A percentile compares a stretch with the other conserved stretches of the same genome.
These are phyloP conservation scores for Sarcophilus harrisii DNA, from an alignment of 2,797 vertebrate species.

Conservation along the genomic window DNA sequence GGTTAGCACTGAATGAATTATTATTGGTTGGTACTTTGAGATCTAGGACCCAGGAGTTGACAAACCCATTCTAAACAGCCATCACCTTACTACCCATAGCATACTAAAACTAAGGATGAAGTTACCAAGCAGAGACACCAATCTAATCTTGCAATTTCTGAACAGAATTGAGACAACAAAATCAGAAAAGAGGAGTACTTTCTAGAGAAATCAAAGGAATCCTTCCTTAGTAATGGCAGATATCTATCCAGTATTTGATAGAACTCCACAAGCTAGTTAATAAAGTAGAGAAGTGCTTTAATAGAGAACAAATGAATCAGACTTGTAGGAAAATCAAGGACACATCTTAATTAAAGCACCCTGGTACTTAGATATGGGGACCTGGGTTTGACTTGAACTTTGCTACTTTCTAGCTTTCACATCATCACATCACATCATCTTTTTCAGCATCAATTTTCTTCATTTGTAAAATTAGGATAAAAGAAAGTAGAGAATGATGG, in stretches of 20 bases:
- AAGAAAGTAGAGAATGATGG: not conserved
- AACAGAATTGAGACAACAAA: not conserved
- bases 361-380: not conserved
- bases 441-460: not conserved
- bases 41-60: not conserved
- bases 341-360: not conserved
- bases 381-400: not conserved
- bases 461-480: not conserved
- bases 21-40: not conserved
- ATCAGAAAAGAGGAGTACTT: not conserved
- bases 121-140: not conserved
- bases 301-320: not conserved
- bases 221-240: not conserved
- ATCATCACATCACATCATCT: no score
- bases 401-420: not conserved
- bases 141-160: not conserved
- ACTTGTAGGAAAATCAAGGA: not conserved
- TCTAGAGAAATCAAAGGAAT: not conserved
- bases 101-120: not conserved
- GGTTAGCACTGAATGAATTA: not conserved
- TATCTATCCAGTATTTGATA: not conserved
- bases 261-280: not conserved
- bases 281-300: not conserved
- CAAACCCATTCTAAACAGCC: not conserved
- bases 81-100: not conserved